Evolutionary conservation across 2,888 invertebrate genomes (phyloP).

Genomic region (Lymantria monacha): DNA sequence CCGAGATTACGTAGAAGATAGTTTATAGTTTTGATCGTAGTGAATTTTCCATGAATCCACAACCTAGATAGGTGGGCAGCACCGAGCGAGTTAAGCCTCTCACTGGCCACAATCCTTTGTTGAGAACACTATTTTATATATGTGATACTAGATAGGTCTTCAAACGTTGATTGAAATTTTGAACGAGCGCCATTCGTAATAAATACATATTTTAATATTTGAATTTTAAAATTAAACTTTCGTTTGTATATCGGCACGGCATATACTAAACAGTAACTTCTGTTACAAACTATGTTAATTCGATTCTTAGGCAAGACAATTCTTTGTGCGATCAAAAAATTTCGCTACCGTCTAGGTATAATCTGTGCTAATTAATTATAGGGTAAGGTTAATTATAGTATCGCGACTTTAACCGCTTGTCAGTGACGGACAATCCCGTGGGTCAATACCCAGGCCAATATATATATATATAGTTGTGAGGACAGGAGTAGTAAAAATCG

Average conservation of each 20-base stretch:
- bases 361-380: too few relatives aligned
- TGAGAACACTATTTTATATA: slow-evolving; percentile 17
- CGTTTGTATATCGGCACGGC: too few relatives aligned
- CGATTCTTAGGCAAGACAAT: too few relatives aligned
- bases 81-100: slow-evolving; percentile 7
- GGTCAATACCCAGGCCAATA: too few relatives aligned
- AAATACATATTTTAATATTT: neutral
- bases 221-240: neutral
- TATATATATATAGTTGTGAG: too few relatives aligned
- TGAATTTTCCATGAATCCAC: slow-evolving; percentile 25
- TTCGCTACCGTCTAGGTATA: too few relatives aligned
- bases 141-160: slow-evolving; percentile 11
- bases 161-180: slow-evolving; percentile 16
- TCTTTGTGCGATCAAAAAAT: too few relatives aligned
- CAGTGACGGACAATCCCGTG: too few relatives aligned
- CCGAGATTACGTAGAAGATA: slow-evolving; percentile 40
- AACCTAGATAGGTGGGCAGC: slow-evolving; percentile 7
- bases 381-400: too few relatives aligned
- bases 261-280: neutral
- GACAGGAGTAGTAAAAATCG: too few relatives aligned
- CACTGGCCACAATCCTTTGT: slow-evolving; percentile 12
- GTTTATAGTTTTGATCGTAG: slow-evolving; percentile 25
- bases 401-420: too few relatives aligned
- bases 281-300: too few relatives aligned
- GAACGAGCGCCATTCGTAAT: neutral